Conservation (phyloP, 2,113 vertebrate genomes). For the Clarias macrocephalus region DNA sequence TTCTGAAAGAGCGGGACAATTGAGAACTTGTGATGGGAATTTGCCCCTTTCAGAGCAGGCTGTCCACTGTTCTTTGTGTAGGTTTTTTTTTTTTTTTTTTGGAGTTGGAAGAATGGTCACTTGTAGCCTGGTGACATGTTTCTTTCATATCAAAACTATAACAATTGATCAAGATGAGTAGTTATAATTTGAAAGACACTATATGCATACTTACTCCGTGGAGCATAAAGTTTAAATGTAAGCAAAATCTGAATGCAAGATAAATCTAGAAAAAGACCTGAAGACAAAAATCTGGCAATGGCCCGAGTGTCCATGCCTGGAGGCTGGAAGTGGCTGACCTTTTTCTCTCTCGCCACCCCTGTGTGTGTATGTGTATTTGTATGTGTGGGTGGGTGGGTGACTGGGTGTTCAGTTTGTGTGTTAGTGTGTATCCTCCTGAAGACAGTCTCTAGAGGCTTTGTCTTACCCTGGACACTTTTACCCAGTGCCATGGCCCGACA, state of each 20-base stretch:
- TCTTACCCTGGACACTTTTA: slow-evolving; percentile 50
- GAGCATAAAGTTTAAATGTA: not conserved
- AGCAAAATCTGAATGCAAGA: not conserved
- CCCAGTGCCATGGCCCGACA: slow-evolving; percentile 70
- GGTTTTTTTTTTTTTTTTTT: slow-evolving; percentile 40
- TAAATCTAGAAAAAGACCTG: not conserved
- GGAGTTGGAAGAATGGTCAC: slow-evolving; percentile 21
- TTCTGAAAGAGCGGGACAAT: slow-evolving; percentile 75
- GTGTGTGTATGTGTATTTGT: slow-evolving; percentile 30
- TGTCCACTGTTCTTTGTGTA: slow-evolving; percentile 62
- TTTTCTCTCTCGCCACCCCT: slow-evolving; percentile 15
- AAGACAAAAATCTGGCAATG: not conserved
- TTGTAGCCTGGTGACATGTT: slow-evolving; percentile 34
- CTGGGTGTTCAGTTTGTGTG: slow-evolving; percentile 11
- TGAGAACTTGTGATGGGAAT: slow-evolving; percentile 73
- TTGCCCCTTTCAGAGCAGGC: slow-evolving; percentile 64
- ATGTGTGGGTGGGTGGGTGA: not conserved
- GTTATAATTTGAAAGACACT: not conserved
- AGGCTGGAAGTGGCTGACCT: slow-evolving; percentile 15
- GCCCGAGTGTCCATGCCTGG: slow-evolving; percentile 11
- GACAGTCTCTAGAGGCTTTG: slow-evolving; percentile 36
- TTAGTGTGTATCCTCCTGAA: slow-evolving; percentile 13
- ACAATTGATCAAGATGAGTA: not conserved
- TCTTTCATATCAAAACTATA: not conserved
- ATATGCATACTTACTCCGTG: not conserved